Base-by-base conservation (phyloP, 2,797 vertebrate species). In the Cryptoblepharus egeriae region DNA sequence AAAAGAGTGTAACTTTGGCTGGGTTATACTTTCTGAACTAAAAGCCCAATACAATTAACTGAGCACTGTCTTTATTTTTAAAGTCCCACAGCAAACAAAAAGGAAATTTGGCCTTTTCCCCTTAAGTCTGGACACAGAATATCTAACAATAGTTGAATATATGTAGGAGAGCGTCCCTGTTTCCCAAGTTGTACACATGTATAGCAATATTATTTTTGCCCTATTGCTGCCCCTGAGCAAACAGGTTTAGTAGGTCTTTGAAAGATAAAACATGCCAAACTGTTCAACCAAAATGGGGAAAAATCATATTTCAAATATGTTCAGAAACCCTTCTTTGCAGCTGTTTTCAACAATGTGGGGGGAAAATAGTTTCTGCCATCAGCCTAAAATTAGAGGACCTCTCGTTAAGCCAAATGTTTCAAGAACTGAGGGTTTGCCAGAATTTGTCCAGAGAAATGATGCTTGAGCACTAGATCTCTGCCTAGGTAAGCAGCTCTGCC, bases 1-100 rank as follows among this genome's bases (percentile, higher is more conserved):
- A 57, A 78, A 77, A 78, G 76, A 65, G 61, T 61, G 35, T 49
- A 77, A 67, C 32, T 32, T 28, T 77, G 63, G 64, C 37, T 37
- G 42, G 61, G 45, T 32, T 20, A 58, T 37, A 24, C 5, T 63
- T 18, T 63, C 74, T 76, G 58, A 76, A 76, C 24, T 45, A 6
- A 64, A 76, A 45, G 37, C 28, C 70, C 39, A 64, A 5, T 64
- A 28, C 24, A 78, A 68, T 26, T 30, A 10, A 18, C 13, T 68
- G 52, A 24, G 52, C 28, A 24, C 55, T 78, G 64, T 37, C 49
- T 8, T 37, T 15, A 32, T 55, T 37, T 64, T 78, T 67, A 68
- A 37, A 67, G 15, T n/a, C 4, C 37, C 57, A 39, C 24, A 42
- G 9, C 10, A 74, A 7, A 52, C 57, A 12, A 74, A 20, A 30